Evolutionary conservation across 2,113 vertebrate genomes (phyloP).

Genomic region (Prunella himalayana): DNA sequence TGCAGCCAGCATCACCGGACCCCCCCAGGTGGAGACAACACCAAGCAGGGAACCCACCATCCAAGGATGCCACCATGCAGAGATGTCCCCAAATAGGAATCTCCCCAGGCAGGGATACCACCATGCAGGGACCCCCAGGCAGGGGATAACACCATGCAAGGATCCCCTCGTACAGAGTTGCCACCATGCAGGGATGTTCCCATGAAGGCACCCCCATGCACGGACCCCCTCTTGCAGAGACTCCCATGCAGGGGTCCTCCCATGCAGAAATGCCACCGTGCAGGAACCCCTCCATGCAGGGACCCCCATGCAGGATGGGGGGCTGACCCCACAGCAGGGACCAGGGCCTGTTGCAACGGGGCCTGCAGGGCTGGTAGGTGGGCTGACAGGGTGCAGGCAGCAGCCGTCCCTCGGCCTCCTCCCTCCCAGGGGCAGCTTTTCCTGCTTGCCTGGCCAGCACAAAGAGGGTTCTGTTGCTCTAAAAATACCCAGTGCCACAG

Average conservation of each 20-base stretch:
- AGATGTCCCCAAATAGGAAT: not conserved
- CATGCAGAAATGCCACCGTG: not conserved
- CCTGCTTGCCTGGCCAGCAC: not conserved
- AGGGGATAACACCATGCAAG: not conserved
- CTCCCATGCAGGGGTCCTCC: not conserved
- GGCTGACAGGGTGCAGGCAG: not conserved
- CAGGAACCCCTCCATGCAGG: not conserved
- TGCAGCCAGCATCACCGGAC: not conserved
- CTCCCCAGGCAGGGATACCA: not conserved
- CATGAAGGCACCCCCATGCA: not conserved
- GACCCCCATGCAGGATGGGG: not conserved
- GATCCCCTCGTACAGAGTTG: not conserved
- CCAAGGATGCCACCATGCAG: not conserved
- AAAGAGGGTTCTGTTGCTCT: conserved; percentile 38
- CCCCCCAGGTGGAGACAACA: not conserved
- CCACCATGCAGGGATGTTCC: not conserved
- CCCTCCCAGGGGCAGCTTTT: not conserved
- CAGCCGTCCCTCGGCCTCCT: not conserved
- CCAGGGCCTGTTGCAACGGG: accelerated
- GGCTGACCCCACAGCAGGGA: not conserved
- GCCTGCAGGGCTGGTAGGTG: not conserved
- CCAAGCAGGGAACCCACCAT: not conserved
- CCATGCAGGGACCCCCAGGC: not conserved
- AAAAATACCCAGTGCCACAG: not conserved
- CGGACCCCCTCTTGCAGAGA: too few species aligned